Conservation (phyloP, 2,888 invertebrate species). For the Galeopsomyia nigrocyanea region DNA sequence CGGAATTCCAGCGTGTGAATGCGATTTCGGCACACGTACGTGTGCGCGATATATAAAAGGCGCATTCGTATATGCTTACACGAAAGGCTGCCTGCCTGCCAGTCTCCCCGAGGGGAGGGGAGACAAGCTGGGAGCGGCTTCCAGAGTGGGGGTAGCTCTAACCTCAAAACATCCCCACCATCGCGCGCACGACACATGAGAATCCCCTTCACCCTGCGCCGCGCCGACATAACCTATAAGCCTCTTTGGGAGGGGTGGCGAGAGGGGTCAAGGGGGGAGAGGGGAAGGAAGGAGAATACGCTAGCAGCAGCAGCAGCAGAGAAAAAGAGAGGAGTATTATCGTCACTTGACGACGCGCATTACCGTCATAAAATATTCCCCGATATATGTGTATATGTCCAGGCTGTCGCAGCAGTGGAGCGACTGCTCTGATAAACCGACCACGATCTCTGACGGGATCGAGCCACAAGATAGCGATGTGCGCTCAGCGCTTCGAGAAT, state of each 20-base stretch:
- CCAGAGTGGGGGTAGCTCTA: conserved; percentile 42
- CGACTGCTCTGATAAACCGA: too few species aligned
- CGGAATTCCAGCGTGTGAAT: conserved; percentile 26
- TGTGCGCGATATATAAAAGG: conserved; percentile 34
- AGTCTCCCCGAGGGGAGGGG: conserved; percentile 1
- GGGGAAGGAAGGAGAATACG: conserved; percentile 42
- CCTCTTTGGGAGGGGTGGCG: conserved; percentile 30
- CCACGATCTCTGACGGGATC: conserved; percentile 6
- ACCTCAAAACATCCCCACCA: conserved; percentile 42
- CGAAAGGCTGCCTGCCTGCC: not conserved
- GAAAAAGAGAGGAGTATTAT: not conserved
- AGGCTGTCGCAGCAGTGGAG: not conserved
- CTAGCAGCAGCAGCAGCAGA: conserved; percentile 50
- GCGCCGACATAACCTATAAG: conserved; percentile 42
- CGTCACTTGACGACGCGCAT: conserved; percentile 29
- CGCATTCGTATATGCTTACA: conserved; percentile 21
- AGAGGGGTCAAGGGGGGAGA: conserved; percentile 46
- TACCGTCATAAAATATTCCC: conserved; percentile 32
- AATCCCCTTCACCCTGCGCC: conserved; percentile 18
- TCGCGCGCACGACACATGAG: not conserved
- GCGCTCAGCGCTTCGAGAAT: not conserved
- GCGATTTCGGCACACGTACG: conserved; percentile 9
- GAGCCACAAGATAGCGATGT: too few species aligned
- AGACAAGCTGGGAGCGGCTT: conserved; percentile 35
- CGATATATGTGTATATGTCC: not conserved